Conservation (phyloP, 2,888 invertebrate species). For the Drosophila maculinotata region DNA sequence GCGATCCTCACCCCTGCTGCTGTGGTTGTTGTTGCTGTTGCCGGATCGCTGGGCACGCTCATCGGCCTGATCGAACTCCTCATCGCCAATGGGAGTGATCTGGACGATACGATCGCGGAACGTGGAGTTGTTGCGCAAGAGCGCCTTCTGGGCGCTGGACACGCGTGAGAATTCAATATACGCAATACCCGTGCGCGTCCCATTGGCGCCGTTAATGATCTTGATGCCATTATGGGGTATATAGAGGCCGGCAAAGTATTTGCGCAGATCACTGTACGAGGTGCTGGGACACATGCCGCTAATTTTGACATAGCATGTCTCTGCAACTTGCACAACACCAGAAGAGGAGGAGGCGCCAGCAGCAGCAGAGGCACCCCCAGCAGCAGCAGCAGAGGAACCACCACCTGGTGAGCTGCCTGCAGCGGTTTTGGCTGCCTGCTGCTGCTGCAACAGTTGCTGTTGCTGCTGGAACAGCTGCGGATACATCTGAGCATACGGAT, state of each 20-base stretch:
- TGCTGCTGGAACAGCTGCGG: slow-evolving; percentile 80
- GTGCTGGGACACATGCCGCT: slow-evolving; percentile 90
- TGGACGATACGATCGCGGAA: slow-evolving; percentile 89
- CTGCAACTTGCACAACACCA: slow-evolving; percentile 40
- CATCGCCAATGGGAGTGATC: slow-evolving; percentile 89
- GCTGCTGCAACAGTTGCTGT: slow-evolving; percentile 52
- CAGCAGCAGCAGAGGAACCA: not conserved
- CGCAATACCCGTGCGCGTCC: slow-evolving; percentile 92
- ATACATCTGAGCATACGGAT: slow-evolving; percentile 83
- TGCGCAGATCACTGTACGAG: slow-evolving; percentile 92
- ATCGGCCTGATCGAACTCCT: slow-evolving; percentile 90
- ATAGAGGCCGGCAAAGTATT: slow-evolving; percentile 91
- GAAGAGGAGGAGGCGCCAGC: not conserved
- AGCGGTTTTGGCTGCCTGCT: slow-evolving; percentile 45
- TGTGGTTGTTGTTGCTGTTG: not conserved
- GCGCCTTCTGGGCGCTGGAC: slow-evolving; percentile 89
- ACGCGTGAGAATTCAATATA: slow-evolving; percentile 91
- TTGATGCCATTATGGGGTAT: slow-evolving; percentile 94
- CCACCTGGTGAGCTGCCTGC: slow-evolving; percentile 45
- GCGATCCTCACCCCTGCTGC: slow-evolving; percentile 36
- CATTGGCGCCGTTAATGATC: slow-evolving; percentile 92
- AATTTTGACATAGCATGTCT: slow-evolving; percentile 88
- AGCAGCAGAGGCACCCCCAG: not conserved
- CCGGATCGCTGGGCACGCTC: slow-evolving; percentile 87
- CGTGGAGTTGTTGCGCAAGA: slow-evolving; percentile 88